Percentiles rank a stretch among this genome's conserved stretches.
Conservation (phyloP, 2,113 vertebrate genomes). For the Archilochus colubris region DNA sequence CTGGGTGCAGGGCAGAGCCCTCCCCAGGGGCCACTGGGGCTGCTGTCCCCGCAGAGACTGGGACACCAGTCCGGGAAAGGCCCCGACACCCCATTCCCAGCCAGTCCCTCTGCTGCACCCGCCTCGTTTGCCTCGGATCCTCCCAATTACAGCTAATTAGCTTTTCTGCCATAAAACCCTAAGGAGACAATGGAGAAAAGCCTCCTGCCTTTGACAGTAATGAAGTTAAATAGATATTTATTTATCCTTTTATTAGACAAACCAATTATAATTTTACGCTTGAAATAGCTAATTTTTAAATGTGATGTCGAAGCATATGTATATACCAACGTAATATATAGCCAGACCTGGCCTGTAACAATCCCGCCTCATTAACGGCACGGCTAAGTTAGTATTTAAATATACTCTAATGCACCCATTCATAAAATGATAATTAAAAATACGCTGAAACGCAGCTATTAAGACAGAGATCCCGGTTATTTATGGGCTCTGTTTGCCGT, state of each 20-base stretch:
- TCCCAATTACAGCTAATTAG: slow-evolving; percentile 78
- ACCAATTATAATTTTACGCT: slow-evolving; percentile 76
- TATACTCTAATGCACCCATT: slow-evolving; percentile 71
- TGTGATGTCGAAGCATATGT: slow-evolving; percentile 45
- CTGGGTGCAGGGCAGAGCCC: not conserved
- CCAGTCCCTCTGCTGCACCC: not conserved
- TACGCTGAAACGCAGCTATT: slow-evolving; percentile 55
- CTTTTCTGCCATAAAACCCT: slow-evolving; percentile 72
- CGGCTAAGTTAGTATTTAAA: slow-evolving; percentile 51
- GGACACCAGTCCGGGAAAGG: not conserved
- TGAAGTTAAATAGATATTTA: slow-evolving; percentile 81
- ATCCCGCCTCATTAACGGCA: slow-evolving; percentile 62
- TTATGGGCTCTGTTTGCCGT: slow-evolving; percentile 29
- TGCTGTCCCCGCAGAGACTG: rapidly evolving
- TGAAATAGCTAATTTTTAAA: slow-evolving; percentile 70
- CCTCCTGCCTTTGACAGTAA: slow-evolving; percentile 74
- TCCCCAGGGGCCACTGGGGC: rapidly evolving
- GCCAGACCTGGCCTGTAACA: slow-evolving; percentile 50
- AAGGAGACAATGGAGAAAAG: slow-evolving; percentile 64
- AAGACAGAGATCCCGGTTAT: slow-evolving; percentile 44
- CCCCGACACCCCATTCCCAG: not conserved
- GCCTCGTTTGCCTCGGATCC: slow-evolving; percentile 60
- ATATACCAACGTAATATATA: slow-evolving; percentile 25
- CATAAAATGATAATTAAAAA: slow-evolving; percentile 69
- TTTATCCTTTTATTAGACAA: slow-evolving; percentile 80